Evolutionary conservation across 2,888 invertebrate species (phyloP).

Genomic region (Acholoe squamosa): DNA sequence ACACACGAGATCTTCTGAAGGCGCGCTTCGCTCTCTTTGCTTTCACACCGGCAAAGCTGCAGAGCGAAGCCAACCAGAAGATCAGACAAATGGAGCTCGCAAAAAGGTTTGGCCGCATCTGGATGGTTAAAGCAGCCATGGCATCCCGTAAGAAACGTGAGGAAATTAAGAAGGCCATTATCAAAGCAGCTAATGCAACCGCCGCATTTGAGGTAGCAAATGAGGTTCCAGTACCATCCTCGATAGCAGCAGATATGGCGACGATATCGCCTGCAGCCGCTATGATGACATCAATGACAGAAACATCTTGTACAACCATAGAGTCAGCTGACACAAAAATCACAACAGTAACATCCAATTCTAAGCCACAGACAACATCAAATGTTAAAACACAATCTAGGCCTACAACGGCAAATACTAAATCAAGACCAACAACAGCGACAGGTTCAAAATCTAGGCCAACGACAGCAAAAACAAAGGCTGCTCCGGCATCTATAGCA

Average conservation of each 20-base stretch:
- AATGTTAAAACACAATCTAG: no score
- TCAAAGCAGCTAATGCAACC: background rate
- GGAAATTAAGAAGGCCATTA: background rate
- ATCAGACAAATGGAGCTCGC: background rate
- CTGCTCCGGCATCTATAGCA: background rate
- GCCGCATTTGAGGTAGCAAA: background rate
- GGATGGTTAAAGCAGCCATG: slow-evolving; percentile 35
- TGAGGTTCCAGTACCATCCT: no score
- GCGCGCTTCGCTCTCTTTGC: slow-evolving; percentile 51
- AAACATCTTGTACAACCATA: background rate
- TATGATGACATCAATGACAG: background rate
- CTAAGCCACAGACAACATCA: no score
- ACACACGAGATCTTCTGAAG: slow-evolving; percentile 48
- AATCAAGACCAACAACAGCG: background rate
- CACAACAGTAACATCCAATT: no score
- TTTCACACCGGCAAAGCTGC: slow-evolving; percentile 4
- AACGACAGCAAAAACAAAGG: background rate
- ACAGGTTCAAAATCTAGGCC: background rate
- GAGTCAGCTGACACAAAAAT: background rate
- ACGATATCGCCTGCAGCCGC: background rate
- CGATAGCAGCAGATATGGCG: background rate
- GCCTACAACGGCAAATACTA: background rate
- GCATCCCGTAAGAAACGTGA: background rate
- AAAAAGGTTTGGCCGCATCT: slow-evolving; percentile 23
- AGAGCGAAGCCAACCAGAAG: slow-evolving; percentile 17